A percentile compares a stretch with the other conserved stretches of the same genome.
Evolutionary conservation across 2,888 invertebrate species (phyloP).

Genomic region (Hirtodrosophila histrioides): DNA sequence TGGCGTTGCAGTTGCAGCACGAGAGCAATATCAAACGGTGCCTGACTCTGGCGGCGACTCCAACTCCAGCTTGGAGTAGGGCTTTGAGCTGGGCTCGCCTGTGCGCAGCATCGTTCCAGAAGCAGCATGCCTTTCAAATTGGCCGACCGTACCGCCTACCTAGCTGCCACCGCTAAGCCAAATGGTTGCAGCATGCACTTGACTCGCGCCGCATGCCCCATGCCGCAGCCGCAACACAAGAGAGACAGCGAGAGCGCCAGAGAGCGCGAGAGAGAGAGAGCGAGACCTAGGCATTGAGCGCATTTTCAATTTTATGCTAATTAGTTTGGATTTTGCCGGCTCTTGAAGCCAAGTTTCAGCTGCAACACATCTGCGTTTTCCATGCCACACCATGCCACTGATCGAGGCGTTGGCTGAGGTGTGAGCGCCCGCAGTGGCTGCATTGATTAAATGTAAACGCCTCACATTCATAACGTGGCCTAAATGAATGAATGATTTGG

Average conservation of each 20-base stretch:
- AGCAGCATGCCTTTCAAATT: constrained; percentile 70
- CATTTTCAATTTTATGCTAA: constrained; percentile 84
- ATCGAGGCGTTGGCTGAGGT: constrained; percentile 26
- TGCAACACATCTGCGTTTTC: constrained; percentile 4
- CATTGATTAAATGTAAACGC: constrained; percentile 19
- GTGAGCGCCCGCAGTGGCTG: constrained; percentile 46
- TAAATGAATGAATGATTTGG: constrained; percentile 17
- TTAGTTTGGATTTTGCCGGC: constrained; percentile 74
- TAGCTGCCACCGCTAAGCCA: constrained; percentile 17
- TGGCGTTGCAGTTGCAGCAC: constrained; percentile 10
- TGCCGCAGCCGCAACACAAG: background rate
- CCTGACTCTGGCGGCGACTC: constrained; percentile 3
- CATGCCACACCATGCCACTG: constrained; percentile 8
- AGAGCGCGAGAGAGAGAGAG: background rate
- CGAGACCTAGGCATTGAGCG: constrained; percentile 61
- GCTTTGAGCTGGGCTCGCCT: constrained; percentile 30
- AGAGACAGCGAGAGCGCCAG: background rate
- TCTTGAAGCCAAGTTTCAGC: background rate
- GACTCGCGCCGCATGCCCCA: constrained; percentile 33
- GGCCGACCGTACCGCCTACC: constrained; percentile 62
- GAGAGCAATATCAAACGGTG: constrained; percentile 26
- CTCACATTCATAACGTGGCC: constrained; percentile 13
- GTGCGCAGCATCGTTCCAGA: constrained; percentile 42
- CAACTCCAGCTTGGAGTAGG: constrained; percentile 4
- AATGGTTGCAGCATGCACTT: constrained; percentile 56